These are phyloP conservation scores for Myotis findleyi DNA, from an alignment of 2,797 vertebrate species.

Conservation along the genomic window DNA sequence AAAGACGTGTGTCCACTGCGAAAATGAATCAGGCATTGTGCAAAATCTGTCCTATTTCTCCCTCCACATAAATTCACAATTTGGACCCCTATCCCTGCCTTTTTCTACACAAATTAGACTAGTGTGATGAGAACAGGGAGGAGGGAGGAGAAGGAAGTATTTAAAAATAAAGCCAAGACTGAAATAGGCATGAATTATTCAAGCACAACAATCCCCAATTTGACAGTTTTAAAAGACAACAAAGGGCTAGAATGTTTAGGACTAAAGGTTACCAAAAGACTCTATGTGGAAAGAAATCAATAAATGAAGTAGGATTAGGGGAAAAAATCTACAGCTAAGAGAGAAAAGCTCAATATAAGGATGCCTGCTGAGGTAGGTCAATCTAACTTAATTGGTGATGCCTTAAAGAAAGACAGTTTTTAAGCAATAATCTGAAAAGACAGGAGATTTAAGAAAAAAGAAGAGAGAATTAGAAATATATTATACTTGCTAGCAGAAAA, in stretches of 20 bases:
- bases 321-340: slow-evolving; percentile 39
- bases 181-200: slow-evolving; percentile 30
- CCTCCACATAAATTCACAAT: not conserved
- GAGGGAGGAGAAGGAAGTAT: not conserved
- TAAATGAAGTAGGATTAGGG: not conserved
- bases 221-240: not conserved
- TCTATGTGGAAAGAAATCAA: slow-evolving; percentile 42
- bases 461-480: slow-evolving; percentile 45
- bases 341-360: slow-evolving; percentile 1
- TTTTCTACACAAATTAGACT: not conserved
- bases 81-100: not conserved
- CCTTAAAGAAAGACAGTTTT: slow-evolving; percentile 21
- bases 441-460: slow-evolving; percentile 18
- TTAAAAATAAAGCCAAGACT: slow-evolving; percentile 51
- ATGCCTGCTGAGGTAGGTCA: not conserved
- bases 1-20: not conserved
- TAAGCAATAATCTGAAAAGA: slow-evolving; percentile 45
- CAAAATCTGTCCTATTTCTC: not conserved
- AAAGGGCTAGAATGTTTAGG: not conserved
- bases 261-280: not conserved
- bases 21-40: not conserved
- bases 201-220: not conserved
- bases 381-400: slow-evolving; percentile 12
- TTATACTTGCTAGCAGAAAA: slow-evolving; percentile 34
- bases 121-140: not conserved